Base-by-base conservation (phyloP, 1,140 invertebrate species). In the Solen grandis region DNA sequence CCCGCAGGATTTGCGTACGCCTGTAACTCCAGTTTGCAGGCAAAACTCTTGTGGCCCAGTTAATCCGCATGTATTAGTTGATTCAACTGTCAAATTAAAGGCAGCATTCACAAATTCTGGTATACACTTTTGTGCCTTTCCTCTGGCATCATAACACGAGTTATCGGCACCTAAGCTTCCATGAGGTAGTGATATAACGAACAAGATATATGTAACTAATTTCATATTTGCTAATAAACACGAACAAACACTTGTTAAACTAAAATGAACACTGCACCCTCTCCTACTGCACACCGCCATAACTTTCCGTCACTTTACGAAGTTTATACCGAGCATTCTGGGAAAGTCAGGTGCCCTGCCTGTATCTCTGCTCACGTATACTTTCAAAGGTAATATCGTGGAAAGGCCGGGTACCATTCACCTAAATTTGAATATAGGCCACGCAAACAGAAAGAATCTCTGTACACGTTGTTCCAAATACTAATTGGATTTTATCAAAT, bases 51-150 rank as follows among this genome's bases (percentile, higher is more conserved):
- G 85, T 16, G 83, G 72, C 38, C 76, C 65, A 2, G 81, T 81
- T 27, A 88, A 70, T 8, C 98, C 98, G 89, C 98, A 99, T 2
- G 98, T 99, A 90, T 99, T 99, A 1, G 98, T 98, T 1, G 96
- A 96, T 81, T 98, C 97, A 88, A 99, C 97, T 54, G 93, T 92
- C 31, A 87, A 75, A 76, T 82, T 80, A 92, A 96, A 99, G 1
- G 98, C 98, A 2, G 97, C 97, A 92, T 99, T 99, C 88, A 97
- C 97, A 91, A 99, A 99, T 77, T 96, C 96, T 0, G 98, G 98
- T 84, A 98, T 95, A 92, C 99, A 99, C 93, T 96, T 95, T 96
- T 98, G 94, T 19, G 94, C 89, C 27, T 82, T 73, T 54, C 91
- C 89, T 5, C 81, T 84, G 22, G 86, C 75, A 85, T 94, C 93